phyloP scores from a whole-genome alignment of 2,888 invertebrate genomes.

The Latrodectus hesperus region DNA sequence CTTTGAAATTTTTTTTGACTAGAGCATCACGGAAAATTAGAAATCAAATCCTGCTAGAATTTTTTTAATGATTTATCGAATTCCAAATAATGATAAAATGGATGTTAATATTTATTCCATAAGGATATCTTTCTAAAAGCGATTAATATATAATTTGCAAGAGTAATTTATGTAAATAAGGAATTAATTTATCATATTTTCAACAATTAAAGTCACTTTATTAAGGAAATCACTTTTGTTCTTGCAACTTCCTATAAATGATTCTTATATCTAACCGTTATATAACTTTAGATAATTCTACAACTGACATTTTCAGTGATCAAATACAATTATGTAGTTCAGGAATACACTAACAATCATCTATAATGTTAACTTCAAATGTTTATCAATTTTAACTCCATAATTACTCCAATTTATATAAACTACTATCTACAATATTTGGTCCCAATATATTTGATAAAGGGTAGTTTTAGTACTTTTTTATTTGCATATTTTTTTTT shows the following conservation, averaged over 20 bases:
- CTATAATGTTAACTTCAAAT: neutral
- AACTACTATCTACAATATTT: constrained; percentile 14
- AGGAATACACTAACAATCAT: neutral
- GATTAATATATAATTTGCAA: neutral
- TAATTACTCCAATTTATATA: neutral
- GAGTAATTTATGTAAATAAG: neutral
- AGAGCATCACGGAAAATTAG: too few species aligned
- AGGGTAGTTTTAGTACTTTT: too few species aligned
- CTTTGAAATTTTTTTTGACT: too few species aligned
- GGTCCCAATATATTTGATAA: constrained; percentile 16
- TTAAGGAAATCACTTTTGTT: neutral
- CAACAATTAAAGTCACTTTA: neutral
- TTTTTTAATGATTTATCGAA: too few species aligned
- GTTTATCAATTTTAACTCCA: too few species aligned
- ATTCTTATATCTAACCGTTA: constrained; percentile 26
- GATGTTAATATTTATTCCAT: too few species aligned
- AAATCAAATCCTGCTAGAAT: too few species aligned
- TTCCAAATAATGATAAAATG: too few species aligned
- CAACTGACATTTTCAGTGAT: constrained; percentile 13
- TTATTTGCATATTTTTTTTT: too few species aligned
- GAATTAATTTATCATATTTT: neutral
- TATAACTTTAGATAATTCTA: constrained; percentile 38
- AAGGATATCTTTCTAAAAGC: neutral
- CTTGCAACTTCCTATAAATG: constrained; percentile 41
- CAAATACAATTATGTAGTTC: neutral